Evolutionary conservation across 2,888 invertebrate genomes (phyloP).

Genomic region (Pandemis corylana): DNA sequence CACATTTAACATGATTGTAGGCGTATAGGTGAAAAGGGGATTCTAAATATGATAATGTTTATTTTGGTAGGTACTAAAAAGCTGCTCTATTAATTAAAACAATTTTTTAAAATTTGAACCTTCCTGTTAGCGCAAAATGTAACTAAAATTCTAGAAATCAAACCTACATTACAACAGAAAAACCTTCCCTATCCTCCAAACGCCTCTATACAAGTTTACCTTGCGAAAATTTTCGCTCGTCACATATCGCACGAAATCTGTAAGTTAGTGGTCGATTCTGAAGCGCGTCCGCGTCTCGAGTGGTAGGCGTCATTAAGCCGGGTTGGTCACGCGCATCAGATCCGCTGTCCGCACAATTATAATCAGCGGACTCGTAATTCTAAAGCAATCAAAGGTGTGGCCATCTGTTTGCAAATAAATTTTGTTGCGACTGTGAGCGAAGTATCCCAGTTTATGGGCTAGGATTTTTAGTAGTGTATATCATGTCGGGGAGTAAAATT

Average conservation of each 20-base stretch:
- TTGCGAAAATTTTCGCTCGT: not conserved
- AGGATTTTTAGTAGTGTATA: slow-evolving; percentile 32
- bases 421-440: slow-evolving; percentile 38
- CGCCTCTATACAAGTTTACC: not conserved
- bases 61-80: too few species aligned
- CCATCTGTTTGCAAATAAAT: slow-evolving; percentile 71
- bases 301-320: slow-evolving; percentile 77
- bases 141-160: not conserved
- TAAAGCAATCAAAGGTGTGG: slow-evolving; percentile 79
- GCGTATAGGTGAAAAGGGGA: too few species aligned
- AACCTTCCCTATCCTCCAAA: not conserved
- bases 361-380: slow-evolving; percentile 83
- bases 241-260: not conserved
- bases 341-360: slow-evolving; percentile 82
- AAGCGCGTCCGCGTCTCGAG: slow-evolving; percentile 45
- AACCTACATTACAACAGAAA: not conserved
- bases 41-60: too few species aligned
- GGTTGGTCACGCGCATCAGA: slow-evolving; percentile 83
- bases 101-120: too few species aligned
- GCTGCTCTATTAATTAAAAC: too few species aligned
- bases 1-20: too few species aligned
- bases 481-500: slow-evolving; percentile 16
- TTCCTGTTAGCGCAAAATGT: too few species aligned
- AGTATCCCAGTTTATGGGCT: slow-evolving; percentile 39
- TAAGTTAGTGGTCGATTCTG: slow-evolving; percentile 26